Conservation (phyloP, 92 coral and sea anemone species). For the Phenganax subtilis region DNA sequence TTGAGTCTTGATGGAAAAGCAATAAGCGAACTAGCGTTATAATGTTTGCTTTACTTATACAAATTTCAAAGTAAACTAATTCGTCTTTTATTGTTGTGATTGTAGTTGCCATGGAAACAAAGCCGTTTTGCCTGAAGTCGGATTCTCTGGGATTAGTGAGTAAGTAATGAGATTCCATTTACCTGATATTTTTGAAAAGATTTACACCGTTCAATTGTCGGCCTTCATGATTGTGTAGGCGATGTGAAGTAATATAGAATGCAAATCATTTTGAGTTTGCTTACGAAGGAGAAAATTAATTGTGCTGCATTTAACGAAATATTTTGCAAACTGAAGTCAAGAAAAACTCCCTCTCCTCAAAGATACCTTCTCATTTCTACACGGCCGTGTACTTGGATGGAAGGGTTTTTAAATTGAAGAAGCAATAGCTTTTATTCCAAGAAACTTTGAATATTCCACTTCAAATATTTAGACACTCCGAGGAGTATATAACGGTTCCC, state of each 20-base stretch:
- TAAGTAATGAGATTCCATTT: background rate
- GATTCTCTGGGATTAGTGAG: conserved; percentile 20
- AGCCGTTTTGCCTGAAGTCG: conserved; percentile 30
- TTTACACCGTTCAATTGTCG: conserved; percentile 33
- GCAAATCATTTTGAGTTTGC: conserved; percentile 26
- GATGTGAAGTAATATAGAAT: conserved; percentile 17
- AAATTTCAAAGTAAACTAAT: conserved; percentile 4
- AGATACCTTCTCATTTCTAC: background rate
- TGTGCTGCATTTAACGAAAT: conserved; percentile 18
- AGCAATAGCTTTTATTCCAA: background rate
- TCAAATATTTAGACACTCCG: background rate
- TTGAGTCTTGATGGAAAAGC: background rate
- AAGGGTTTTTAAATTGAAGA: background rate
- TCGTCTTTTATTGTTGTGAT: conserved; percentile 10
- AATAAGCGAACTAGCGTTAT: background rate
- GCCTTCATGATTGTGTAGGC: conserved; percentile 23
- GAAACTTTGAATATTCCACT: background rate
- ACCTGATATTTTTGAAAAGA: background rate
- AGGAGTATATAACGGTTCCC: background rate
- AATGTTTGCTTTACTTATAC: conserved; percentile 19
- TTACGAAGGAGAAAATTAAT: conserved; percentile 17
- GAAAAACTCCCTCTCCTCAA: background rate
- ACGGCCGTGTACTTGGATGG: background rate
- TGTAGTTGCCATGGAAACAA: conserved; percentile 30
- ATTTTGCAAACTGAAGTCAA: conserved; percentile 21